Evolutionary conservation across 2,888 invertebrate genomes (phyloP), one percentile per base, ranked within the genome.

Genomic region (Hirtodrosophila histrioides): DNA sequence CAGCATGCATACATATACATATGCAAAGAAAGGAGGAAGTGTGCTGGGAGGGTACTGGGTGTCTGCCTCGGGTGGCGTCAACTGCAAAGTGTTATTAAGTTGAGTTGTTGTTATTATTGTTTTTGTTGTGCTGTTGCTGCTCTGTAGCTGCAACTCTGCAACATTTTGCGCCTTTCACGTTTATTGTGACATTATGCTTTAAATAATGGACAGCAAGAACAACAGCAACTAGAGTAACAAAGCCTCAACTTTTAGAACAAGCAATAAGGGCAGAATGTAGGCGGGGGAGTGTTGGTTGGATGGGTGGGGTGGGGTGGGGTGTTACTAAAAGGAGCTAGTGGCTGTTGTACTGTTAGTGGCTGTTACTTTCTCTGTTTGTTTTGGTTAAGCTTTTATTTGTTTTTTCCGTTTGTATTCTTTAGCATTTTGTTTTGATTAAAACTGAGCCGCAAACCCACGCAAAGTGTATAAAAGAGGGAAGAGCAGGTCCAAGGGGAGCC

Each of bases 171-270:
- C 86, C 86, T 85, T 81, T 84, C 74, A 78, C 74, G 74, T 85
- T 84, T 79, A 84, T 86, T 86, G 85, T 86, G 86, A 82, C 85
- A 79, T 84, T 84, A 78, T 85, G 84, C 69, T 84, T 76, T 77
- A 75, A 83, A 83, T 83, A 81, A 84, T 83, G 72, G 69, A 83
- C 69, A 71, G 67, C 65, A 77, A 72, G 64, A 69, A 66, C 67
- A 78, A 54, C 29, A 75, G 56, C 24, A 68, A 62, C 43, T 35
- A 35, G 17, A 48, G 35, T 36, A 56, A 54, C 40, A 49, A 46
- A 55, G 24, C 11, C 61, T 41, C 37, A 63, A 44, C 27, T 10
- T 9, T 27, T 5, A 24, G 39, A 55, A 61, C 57, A 61, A 54
- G 50, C 73, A 53, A 68, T 36, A 51, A 39, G 53, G 51, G 48